Percentiles rank a stretch among this genome's conserved stretches.
Evolutionary conservation across 2,797 vertebrate species (phyloP).

Genomic region (Nyctibius grandis): DNA sequence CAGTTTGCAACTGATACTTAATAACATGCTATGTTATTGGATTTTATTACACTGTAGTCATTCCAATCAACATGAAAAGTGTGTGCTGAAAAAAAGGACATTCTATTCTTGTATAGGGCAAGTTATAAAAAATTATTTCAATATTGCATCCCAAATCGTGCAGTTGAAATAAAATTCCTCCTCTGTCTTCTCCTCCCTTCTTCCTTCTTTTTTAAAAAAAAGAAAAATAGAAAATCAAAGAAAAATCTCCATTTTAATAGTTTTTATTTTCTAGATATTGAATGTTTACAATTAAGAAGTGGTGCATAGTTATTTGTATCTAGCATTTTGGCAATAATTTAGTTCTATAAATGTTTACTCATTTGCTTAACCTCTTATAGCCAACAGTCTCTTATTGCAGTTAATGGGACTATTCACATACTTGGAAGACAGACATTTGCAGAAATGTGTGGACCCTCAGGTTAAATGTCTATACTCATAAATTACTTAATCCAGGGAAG

Average conservation of each 20-base stretch:
- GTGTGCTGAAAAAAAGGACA: neutral
- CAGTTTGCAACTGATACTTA: neutral
- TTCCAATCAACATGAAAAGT: neutral
- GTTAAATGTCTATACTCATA: neutral
- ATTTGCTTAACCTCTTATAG: neutral
- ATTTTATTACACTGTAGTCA: neutral
- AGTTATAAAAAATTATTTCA: neutral
- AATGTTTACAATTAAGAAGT: neutral
- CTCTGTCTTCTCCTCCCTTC: neutral
- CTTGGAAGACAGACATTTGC: neutral
- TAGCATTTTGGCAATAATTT: neutral
- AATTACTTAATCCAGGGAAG: neutral
- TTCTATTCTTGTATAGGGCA: neutral
- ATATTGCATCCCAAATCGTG: neutral
- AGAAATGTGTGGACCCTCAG: neutral
- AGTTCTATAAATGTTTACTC: neutral
- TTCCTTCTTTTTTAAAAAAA: neutral
- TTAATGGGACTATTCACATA: neutral
- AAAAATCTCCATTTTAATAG: neutral
- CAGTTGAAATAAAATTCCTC: neutral
- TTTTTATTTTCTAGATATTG: neutral
- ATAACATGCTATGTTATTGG: neutral
- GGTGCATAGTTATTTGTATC: neutral
- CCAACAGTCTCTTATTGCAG: neutral
- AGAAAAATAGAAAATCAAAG: neutral